A percentile compares a stretch with the other conserved stretches of the same genome.
These are phyloP conservation scores for Mystacornis crossleyi DNA, from an alignment of 2,113 vertebrate genomes.

Conservation along the genomic window DNA sequence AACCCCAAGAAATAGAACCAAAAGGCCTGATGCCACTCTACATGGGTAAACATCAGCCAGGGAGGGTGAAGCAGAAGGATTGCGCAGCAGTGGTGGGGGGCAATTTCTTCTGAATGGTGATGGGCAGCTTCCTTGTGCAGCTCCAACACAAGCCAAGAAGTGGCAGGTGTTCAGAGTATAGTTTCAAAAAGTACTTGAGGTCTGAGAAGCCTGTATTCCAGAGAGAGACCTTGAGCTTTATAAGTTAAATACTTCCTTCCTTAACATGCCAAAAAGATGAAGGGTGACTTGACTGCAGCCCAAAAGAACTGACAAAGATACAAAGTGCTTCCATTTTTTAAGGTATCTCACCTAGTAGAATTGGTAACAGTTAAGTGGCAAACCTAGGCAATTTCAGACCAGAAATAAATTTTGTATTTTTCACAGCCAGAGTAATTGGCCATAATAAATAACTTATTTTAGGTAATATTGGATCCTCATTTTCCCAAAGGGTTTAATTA, in stretches of 20 bases:
- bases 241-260: not conserved
- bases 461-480: not conserved
- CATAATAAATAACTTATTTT: not conserved
- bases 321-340: not conserved
- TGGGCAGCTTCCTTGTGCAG: not conserved
- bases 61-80: not conserved
- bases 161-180: not conserved
- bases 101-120: not conserved
- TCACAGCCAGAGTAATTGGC: not conserved
- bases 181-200: not conserved
- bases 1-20: not conserved
- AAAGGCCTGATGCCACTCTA: not conserved
- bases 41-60: not conserved
- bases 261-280: not conserved
- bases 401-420: not conserved
- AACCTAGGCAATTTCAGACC: not conserved
- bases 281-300: not conserved
- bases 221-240: not conserved
- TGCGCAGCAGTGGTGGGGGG: not conserved
- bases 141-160: not conserved
- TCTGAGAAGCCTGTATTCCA: not conserved
- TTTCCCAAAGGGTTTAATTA: not conserved
- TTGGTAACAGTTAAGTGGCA: not conserved
- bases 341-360: not conserved
- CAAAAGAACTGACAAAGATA: not conserved